Evolutionary conservation across 2,888 invertebrate genomes (phyloP), one percentile per base, ranked within the genome.

Genomic region (Perizoma flavofasciatum): DNA sequence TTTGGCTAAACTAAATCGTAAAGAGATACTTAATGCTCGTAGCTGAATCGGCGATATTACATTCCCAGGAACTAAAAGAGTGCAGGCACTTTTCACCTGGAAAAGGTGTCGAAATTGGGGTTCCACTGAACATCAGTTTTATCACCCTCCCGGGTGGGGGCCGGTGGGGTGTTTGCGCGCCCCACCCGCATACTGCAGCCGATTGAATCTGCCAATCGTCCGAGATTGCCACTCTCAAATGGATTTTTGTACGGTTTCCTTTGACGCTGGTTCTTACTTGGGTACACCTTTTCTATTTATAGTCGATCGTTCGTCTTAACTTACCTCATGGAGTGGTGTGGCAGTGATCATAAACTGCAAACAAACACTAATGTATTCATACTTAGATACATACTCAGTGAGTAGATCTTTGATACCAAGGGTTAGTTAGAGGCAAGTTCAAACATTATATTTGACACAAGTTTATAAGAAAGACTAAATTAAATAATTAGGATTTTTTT

Each of bases 201-300:
- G 63, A 69, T 69, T 69, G 71, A 68, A 70, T 68, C 68, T 67
- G 62, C 70, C 72, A 65, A 70, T 72, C 68, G 69, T 44, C 63
- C 60, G 71, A 72, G 72, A 77, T 75, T 74, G 71, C 75, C 61
- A 45, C 67, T 65, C 59, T 60, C 45, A 53, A 65, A 68, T 57
- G 55, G 55, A 55, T 59, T 63, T 62, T 62, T 55, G 60, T 47
- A 48, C 57, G 59, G 52, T 52, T 55, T 55, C 48, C 53, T 67
- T 63, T 65, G 65, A 67, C 59, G 54, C 43, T 46, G 50, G 56
- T 59, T 66, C 60, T 54, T 62, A 53, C 45, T 58, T 44, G 9
- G 44, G 47, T 49, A 39, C 40, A 39, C 41, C 22, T 45, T 55
- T 52, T 49, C 40, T 54, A 51, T 55, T 44, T 41, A 53, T 49